Base-by-base conservation (phyloP, 2,888 invertebrate genomes). In the Eucriotettix oculatus region DNA sequence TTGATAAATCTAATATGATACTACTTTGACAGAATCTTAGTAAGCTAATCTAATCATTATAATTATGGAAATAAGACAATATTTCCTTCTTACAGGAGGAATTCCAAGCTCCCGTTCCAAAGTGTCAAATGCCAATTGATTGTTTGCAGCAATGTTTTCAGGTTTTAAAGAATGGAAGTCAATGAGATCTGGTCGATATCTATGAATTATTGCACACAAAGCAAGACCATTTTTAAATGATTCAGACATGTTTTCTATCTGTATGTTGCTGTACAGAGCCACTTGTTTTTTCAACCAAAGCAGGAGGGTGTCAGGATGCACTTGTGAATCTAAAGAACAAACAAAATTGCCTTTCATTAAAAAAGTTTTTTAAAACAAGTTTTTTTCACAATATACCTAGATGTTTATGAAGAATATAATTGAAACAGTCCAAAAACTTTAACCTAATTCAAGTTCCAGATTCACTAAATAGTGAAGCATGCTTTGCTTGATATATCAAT, bases 151-250 rank as follows among this genome's bases (percentile, higher is more conserved):
- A 7, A 82, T 74, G 64, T 84, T 84, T 66, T 81, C 79, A 60
- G 82, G 78, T 67, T 81, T 79, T 56, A 89, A 75, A 58, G 80
- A 75, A 67, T 79, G 78, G 69, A 84, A 83, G 66, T 93, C 89
- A 66, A 95, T 78, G 68, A 96, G 78, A 76, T 95, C 92, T 3
- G 96, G 96, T 62, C 95, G 81, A 77, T 95, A 96, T 64, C 90
- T 85, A 68, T 83, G 82, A 65, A 93, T 80, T 66, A 92, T 82
- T 62, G 86, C 85, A 74, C 84, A 85, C 65, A 88, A 74, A 40
- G 83, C 78, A 69, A 85, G 68, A 63, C 85, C 81, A 70, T 78
- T 79, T 71, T 79, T 80, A 74, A 91, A 85, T 1, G 87, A 85
- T 0, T 79, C 75, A n/a, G 80, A 80, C 68, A 88, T 78, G 71